Evolutionary conservation across 2,888 invertebrate genomes (phyloP).

Genomic region (Pemphredon lugubris): DNA sequence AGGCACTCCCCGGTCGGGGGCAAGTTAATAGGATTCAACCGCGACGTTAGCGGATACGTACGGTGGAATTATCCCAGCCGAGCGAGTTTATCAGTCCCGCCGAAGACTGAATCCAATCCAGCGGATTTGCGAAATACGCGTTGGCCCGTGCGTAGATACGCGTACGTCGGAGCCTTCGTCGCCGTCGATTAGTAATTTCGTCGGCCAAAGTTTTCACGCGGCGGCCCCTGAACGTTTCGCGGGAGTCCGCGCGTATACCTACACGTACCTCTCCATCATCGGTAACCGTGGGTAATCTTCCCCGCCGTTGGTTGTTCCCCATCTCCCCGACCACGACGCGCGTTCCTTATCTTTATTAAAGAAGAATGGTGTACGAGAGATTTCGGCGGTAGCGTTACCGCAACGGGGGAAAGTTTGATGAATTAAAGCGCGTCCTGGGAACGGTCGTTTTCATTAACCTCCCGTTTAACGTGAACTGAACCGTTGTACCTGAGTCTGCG

Average conservation of each 20-base stretch:
- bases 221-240: background rate
- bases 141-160: background rate
- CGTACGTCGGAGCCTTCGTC: conserved; percentile 8
- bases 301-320: too few relatives aligned
- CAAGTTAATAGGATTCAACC: conserved; percentile 53
- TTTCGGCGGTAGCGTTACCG: too few relatives aligned
- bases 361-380: too few relatives aligned
- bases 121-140: background rate
- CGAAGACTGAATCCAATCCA: conserved; percentile 40
- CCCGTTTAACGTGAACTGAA: too few relatives aligned
- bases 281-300: background rate
- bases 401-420: too few relatives aligned
- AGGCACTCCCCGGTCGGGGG: background rate
- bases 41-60: conserved; percentile 42
- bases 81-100: conserved; percentile 46
- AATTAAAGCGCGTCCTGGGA: too few relatives aligned
- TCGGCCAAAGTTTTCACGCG: conserved; percentile 35
- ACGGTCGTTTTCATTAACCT: too few relatives aligned
- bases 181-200: conserved; percentile 41
- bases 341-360: too few relatives aligned
- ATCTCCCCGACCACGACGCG: too few relatives aligned
- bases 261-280: background rate
- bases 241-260: background rate
- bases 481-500: too few relatives aligned
- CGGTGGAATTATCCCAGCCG: conserved; percentile 46